phyloP scores from a whole-genome alignment of 2,113 vertebrate genomes.

The Micromys minutus region DNA sequence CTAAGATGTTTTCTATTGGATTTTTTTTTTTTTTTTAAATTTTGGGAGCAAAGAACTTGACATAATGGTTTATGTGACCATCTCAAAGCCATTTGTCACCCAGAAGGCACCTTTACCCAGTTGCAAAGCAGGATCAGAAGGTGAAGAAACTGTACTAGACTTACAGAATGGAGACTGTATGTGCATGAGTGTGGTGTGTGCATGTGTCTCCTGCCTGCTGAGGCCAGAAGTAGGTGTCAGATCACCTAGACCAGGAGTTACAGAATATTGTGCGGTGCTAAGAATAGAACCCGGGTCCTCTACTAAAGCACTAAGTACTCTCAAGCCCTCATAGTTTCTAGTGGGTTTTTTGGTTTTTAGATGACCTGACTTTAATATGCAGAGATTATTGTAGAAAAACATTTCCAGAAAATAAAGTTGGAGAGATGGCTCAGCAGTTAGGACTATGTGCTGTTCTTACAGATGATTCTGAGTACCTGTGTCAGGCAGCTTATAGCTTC shows the following conservation, averaged over 20 bases:
- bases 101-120: not conserved
- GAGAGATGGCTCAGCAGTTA: not conserved
- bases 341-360: not conserved
- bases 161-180: not conserved
- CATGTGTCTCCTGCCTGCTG: not conserved
- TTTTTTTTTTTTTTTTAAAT: constrained; percentile 26
- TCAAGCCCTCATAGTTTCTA: not conserved
- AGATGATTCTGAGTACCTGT: not conserved
- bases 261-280: not conserved
- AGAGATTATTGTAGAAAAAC: constrained; percentile 27
- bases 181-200: not conserved
- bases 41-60: constrained; percentile 1
- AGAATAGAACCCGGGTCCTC: not conserved
- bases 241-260: not conserved
- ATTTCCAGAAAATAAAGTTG: constrained; percentile 10
- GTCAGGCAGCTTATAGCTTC: not conserved
- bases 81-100: not conserved
- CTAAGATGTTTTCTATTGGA: constrained; percentile 23
- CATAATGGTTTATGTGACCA: constrained; percentile 16
- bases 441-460: not conserved
- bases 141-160: not conserved
- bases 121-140: not conserved
- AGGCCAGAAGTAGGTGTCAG: not conserved
- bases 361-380: not conserved
- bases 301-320: not conserved